Conservation (phyloP, 2,113 vertebrate species). For the Hydrolagus affinis region DNA sequence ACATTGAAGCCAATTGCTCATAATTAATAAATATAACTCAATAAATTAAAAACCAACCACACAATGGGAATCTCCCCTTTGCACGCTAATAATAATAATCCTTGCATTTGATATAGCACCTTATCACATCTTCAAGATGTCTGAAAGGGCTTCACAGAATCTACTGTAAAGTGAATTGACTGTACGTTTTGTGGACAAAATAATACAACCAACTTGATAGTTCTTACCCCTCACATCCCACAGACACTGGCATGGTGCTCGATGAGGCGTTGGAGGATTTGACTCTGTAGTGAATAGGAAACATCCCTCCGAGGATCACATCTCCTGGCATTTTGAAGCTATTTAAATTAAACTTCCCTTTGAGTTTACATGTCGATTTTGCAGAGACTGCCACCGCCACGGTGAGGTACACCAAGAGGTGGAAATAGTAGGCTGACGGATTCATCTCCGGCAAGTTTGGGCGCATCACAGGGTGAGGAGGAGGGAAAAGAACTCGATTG, state of each 20-base stretch:
- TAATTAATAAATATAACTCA: no score
- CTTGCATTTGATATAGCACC: no score
- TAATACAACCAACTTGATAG: not conserved
- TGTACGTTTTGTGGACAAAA: no score
- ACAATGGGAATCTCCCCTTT: no score
- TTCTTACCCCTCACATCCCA: conserved; percentile 66
- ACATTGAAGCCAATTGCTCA: no score
- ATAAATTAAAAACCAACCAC: no score
- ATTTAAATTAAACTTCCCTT: conserved; percentile 58
- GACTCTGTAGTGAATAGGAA: conserved; percentile 60
- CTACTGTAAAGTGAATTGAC: no score
- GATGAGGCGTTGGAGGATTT: conserved; percentile 53
- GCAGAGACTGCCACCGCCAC: conserved; percentile 33
- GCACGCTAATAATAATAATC: no score
- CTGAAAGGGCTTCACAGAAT: no score
- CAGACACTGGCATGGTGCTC: conserved; percentile 56
- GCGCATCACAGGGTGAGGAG: not conserved
- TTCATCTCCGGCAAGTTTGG: not conserved
- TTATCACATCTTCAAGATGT: no score
- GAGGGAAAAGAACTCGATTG: conserved; percentile 1
- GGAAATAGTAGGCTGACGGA: not conserved
- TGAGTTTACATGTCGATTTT: conserved; percentile 49
- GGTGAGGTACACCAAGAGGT: conserved; percentile 35
- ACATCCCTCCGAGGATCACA: conserved; percentile 67
- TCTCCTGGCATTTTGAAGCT: conserved; percentile 61